Evolutionary conservation across 2,797 vertebrate species (phyloP), one percentile per base, ranked within the genome.

Genomic region (Staurois parvus): DNA sequence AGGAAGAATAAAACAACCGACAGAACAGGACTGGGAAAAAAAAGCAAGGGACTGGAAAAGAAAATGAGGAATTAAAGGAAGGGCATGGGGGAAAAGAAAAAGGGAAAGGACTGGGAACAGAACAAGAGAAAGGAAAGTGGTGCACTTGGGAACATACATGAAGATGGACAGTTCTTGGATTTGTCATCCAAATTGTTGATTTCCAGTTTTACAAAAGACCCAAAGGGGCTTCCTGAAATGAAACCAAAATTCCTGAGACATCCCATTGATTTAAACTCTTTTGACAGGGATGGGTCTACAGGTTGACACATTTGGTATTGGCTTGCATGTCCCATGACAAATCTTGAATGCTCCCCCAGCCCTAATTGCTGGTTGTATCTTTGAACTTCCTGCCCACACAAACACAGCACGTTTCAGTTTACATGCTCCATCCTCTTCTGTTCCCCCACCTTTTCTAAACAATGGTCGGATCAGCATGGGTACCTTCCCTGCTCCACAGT

Each of bases 341-440:
- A 80, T 72, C 67, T 67, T 37, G 32, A 56, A 70, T 80, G 40
- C 30, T 30, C 34, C 26, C 68, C 68, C 68, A 26, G 30, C 26
- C 24, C 26, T 52, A 34, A 70, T 72, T 81, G 79, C 70, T 56
- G 69, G 32, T 30, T 2, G 30, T 7, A 7, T 34, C 48, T 45
- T 4, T 32, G 45, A 34, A 82, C 34, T 82, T 83, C 40, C 81
- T 83, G 81, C 59, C 81, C 81, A 75, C 72, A 74, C 37, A 82
- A 74, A 64, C 48, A 59, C 80, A 45, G 2, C 32, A 29, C n/a
- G 12, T 48, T 74, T 40, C 24, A 48, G 72, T 75, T 82, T 72
- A 72, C 79, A 59, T 6, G 29, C 66, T 72, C 21, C 56, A 30
- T 66, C 40, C 48, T 52, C 17, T 17, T 17, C 48, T 40, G 30